Conservation (phyloP, 2,888 invertebrate species). For the Tetranychus truncatus region DNA sequence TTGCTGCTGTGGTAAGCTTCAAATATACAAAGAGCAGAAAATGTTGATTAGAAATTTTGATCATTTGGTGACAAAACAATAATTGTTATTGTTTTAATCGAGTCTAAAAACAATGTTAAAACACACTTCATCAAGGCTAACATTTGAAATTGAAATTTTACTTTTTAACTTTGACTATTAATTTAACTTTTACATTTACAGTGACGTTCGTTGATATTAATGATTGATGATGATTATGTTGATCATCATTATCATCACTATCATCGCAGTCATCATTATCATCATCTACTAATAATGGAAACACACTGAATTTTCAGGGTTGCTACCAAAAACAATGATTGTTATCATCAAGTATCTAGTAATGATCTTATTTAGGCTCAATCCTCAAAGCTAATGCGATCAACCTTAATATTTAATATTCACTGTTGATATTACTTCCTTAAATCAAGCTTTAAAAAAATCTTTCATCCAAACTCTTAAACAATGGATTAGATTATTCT, state of each 20-base stretch:
- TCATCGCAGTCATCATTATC: background rate
- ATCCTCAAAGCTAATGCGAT: no score
- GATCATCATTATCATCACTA: background rate
- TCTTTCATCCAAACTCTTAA: background rate
- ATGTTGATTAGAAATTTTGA: background rate
- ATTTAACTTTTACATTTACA: background rate
- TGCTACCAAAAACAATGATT: background rate
- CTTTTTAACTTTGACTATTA: background rate
- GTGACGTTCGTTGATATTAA: background rate
- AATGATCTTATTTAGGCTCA: background rate
- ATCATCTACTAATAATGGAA: background rate
- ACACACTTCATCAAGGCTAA: background rate
- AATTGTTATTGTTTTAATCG: background rate
- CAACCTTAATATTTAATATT: no score
- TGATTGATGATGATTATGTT: background rate
- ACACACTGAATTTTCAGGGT: background rate
- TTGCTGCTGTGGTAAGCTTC: background rate
- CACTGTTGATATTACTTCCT: no score
- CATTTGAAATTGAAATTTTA: background rate
- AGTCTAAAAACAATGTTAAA: no score
- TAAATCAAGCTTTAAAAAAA: background rate
- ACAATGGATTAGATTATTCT: background rate
- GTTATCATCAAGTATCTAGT: background rate
- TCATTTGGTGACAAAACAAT: background rate
- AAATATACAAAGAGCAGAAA: background rate